phyloP scores from a whole-genome alignment of 2,797 vertebrate species.

The Xenentodon cancila region DNA sequence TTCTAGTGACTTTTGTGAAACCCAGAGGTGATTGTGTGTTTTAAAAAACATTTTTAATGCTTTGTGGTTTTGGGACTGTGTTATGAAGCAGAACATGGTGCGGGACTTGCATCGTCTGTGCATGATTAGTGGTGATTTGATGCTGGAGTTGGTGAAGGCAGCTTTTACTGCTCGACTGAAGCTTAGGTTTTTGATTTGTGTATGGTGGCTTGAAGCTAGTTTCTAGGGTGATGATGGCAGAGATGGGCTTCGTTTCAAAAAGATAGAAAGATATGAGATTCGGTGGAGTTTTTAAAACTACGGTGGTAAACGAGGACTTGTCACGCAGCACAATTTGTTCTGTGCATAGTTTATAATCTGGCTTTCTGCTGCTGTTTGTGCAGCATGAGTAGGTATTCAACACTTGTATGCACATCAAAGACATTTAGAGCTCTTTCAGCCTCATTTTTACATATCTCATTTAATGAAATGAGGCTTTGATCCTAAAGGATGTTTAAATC shows the following conservation, averaged over 20 bases:
- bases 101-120: background rate
- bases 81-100: background rate
- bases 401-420: conserved; percentile 24
- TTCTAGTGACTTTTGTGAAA: background rate
- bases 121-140: background rate
- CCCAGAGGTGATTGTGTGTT: background rate
- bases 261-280: background rate
- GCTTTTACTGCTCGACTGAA: conserved; percentile 5
- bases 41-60: conserved; percentile 5
- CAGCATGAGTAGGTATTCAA: background rate
- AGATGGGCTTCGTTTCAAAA: background rate
- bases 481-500: conserved; percentile 21
- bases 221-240: conserved; percentile 27
- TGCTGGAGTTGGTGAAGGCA: background rate
- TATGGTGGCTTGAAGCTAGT: conserved; percentile 13
- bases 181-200: conserved; percentile 2
- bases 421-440: conserved; percentile 13
- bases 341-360: conserved; percentile 5
- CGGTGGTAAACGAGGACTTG: conserved; percentile 1
- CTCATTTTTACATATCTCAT: conserved; percentile 1
- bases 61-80: background rate
- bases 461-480: conserved; percentile 5
- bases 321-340: background rate
- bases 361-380: conserved; percentile 9
- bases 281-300: background rate